Evolutionary conservation across 2,113 vertebrate species (phyloP).

Genomic region (Himantopus leucocephalus): DNA sequence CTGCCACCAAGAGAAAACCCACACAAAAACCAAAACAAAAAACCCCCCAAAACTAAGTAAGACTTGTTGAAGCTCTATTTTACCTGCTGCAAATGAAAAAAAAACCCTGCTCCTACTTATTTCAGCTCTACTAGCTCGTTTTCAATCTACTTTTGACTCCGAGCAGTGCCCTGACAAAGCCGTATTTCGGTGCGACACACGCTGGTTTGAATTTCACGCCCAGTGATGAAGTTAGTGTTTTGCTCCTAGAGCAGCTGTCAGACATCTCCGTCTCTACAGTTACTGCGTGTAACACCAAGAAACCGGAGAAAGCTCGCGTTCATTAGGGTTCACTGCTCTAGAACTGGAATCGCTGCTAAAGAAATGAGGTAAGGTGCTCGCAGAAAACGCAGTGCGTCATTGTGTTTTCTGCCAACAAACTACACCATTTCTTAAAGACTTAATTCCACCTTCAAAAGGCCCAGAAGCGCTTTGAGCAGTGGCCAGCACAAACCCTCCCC

Average conservation of each 20-base stretch:
- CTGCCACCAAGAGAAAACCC: neutral
- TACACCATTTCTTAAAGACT: neutral
- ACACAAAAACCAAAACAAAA: neutral
- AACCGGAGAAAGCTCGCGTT: rapidly evolving
- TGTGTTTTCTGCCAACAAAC: neutral
- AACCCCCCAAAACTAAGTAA: neutral
- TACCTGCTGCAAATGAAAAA: neutral
- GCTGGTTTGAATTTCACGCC: neutral
- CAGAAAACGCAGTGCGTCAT: neutral
- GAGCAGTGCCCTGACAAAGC: neutral
- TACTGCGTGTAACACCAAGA: neutral
- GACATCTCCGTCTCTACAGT: neutral
- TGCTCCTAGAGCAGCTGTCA: neutral
- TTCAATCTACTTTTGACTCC: neutral
- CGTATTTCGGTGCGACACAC: neutral
- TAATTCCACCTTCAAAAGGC: neutral
- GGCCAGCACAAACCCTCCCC: neutral
- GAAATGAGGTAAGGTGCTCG: neutral
- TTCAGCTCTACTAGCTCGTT: neutral
- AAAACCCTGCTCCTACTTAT: neutral
- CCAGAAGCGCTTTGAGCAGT: neutral
- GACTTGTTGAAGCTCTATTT: neutral
- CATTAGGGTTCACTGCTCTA: neutral
- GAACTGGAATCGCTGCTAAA: neutral
- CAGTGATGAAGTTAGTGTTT: neutral